These are phyloP conservation scores for Pelagia noctiluca DNA, from an alignment of 30 jellyfish, hydroid and myxozoan genomes.

Conservation along the genomic window DNA sequence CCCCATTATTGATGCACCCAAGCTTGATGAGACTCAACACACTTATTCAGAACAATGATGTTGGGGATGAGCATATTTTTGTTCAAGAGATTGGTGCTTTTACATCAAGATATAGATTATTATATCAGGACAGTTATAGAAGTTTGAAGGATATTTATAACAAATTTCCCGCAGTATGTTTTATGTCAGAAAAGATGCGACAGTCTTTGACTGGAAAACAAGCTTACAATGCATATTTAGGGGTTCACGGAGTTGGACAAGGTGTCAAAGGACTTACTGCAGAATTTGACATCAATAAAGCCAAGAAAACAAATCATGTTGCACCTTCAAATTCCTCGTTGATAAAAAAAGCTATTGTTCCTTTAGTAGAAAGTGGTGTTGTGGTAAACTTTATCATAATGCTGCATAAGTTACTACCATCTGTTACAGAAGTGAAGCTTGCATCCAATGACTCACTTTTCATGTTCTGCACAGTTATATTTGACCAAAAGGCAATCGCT, in stretches of 20 bases:
- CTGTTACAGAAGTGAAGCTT: constrained; percentile 15
- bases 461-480: background rate
- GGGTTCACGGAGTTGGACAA: constrained; percentile 9
- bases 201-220: constrained; percentile 2
- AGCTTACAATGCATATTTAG: constrained; percentile 19
- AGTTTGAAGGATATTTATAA: constrained; percentile 1
- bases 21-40: background rate
- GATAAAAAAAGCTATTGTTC: background rate
- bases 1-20: constrained; percentile 6
- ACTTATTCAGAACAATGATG: background rate
- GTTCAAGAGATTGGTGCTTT: constrained; percentile 18
- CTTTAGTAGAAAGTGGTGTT: constrained; percentile 3
- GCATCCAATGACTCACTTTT: constrained; percentile 7
- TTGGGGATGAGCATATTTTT: constrained; percentile 2
- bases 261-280: background rate
- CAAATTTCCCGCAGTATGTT: constrained; percentile 2
- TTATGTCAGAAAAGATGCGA: constrained; percentile 9
- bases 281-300: background rate
- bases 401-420: constrained; percentile 5
- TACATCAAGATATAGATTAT: constrained; percentile 7
- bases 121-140: background rate
- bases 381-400: constrained; percentile 4
- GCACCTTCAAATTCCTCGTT: constrained; percentile 8
- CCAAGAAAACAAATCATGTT: background rate
- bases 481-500: constrained; percentile 12